These are phyloP conservation scores for Lophius americanus DNA, from an alignment of 2,797 vertebrate genomes.

Conservation along the genomic window DNA sequence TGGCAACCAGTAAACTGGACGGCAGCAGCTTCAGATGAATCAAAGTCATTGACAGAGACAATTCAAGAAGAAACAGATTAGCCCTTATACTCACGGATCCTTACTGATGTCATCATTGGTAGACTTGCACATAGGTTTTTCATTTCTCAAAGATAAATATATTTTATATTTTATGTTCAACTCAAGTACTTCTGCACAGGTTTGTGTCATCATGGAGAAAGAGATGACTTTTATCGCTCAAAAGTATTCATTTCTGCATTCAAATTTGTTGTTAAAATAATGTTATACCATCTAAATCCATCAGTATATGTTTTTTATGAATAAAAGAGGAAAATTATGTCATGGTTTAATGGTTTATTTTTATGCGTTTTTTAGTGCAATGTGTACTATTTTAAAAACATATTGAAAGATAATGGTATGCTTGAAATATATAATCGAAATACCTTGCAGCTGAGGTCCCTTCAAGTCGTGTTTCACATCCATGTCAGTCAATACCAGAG, in stretches of 20 bases:
- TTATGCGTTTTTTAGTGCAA: neutral
- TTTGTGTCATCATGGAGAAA: slow-evolving; percentile 1
- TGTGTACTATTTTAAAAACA: neutral
- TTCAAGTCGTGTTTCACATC: no score
- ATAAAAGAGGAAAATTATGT: slow-evolving; percentile 38
- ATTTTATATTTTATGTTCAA: slow-evolving; percentile 36
- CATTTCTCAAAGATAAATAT: neutral
- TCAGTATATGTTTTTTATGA: slow-evolving; percentile 34
- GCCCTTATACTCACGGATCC: neutral
- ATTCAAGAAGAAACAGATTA: no score
- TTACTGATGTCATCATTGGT: neutral
- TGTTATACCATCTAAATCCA: slow-evolving; percentile 26
- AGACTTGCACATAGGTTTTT: slow-evolving; percentile 13
- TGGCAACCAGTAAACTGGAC: slow-evolving; percentile 8
- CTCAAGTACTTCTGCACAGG: slow-evolving; percentile 33
- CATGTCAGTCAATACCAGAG: no score
- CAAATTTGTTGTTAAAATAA: slow-evolving; percentile 27
- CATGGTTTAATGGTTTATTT: slow-evolving; percentile 13
- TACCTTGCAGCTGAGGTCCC: no score
- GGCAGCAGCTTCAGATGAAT: slow-evolving; percentile 30
- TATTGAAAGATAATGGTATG: no score
- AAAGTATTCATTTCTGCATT: slow-evolving; percentile 2
- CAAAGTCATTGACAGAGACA: slow-evolving; percentile 2
- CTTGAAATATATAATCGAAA: no score
- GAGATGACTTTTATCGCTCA: slow-evolving; percentile 5